phyloP scores from a whole-genome alignment of 1,140 invertebrate species.

The Atta texana region DNA sequence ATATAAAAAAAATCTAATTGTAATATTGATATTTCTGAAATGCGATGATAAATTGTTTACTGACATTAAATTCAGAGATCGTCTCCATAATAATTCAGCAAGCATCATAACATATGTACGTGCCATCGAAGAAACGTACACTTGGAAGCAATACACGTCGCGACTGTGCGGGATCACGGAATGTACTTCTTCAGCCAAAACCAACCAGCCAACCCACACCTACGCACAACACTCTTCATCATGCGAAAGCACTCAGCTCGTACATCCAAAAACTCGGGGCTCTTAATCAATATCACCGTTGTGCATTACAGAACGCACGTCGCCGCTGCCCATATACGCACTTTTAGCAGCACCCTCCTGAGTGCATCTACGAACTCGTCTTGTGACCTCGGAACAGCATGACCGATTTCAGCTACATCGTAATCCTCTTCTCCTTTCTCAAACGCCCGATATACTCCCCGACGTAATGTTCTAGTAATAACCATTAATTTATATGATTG shows the following conservation, averaged over 20 bases:
- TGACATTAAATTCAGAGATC: conserved; percentile 20
- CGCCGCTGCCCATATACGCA: conserved; percentile 41
- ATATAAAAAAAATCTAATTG: neutral
- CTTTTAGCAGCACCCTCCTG: conserved; percentile 8
- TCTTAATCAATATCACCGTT: conserved; percentile 73
- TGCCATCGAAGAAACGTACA: conserved; percentile 26
- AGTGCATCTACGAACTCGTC: neutral
- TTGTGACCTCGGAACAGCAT: conserved; percentile 17
- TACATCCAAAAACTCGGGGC: conserved; percentile 54
- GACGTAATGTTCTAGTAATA: conserved; percentile 65
- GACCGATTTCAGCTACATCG: conserved; percentile 26
- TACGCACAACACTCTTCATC: conserved; percentile 31
- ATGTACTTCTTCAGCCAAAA: conserved; percentile 17
- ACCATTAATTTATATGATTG: conserved; percentile 72
- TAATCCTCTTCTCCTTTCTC: neutral
- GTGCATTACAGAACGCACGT: conserved; percentile 28
- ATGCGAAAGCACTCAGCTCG: conserved; percentile 44
- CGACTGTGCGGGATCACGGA: conserved; percentile 1
- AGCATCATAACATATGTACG: conserved; percentile 17
- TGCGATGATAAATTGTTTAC: conserved; percentile 4
- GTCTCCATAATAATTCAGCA: conserved; percentile 25
- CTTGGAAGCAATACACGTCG: conserved; percentile 24
- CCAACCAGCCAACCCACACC: conserved; percentile 12
- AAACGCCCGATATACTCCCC: neutral
- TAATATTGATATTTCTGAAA: neutral